These are phyloP conservation scores for Lampropteryx suffumata DNA, from an alignment of 2,888 invertebrate species.

Conservation along the genomic window DNA sequence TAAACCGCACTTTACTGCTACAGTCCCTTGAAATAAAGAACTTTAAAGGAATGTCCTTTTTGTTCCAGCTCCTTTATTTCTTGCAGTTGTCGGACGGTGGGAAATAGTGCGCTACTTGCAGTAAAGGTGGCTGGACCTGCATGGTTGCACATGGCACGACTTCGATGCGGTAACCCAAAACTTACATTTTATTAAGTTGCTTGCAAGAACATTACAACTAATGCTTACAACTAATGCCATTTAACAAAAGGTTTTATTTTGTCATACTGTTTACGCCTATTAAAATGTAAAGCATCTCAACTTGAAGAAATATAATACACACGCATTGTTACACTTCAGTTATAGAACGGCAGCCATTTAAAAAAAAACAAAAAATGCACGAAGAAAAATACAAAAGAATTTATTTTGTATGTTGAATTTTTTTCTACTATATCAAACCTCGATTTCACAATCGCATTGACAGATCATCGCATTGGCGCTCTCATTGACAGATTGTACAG, in stretches of 20 bases:
- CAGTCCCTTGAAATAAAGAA: slow-evolving; percentile 78
- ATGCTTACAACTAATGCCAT: slow-evolving; percentile 9
- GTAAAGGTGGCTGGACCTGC: slow-evolving; percentile 54
- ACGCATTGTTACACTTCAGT: not conserved
- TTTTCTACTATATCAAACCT: slow-evolving; percentile 17
- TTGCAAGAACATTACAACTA: slow-evolving; percentile 12
- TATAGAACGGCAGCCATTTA: not conserved
- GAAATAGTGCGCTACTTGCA: slow-evolving; percentile 38
- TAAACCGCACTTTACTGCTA: slow-evolving; percentile 77
- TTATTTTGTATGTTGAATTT: slow-evolving; percentile 17
- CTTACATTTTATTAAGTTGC: slow-evolving; percentile 42
- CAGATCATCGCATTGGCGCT: slow-evolving; percentile 26
- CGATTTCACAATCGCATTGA: slow-evolving; percentile 15
- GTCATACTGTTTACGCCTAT: slow-evolving; percentile 5
- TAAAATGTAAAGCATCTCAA: not conserved
- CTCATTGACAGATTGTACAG: slow-evolving; percentile 30
- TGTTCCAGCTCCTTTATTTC: slow-evolving; percentile 43
- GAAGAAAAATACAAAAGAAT: slow-evolving; percentile 14
- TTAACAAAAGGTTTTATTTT: slow-evolving; percentile 10
- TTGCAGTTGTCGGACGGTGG: slow-evolving; percentile 21
- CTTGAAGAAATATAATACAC: too few relatives aligned
- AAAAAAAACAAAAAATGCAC: slow-evolving; percentile 10
- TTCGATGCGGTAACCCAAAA: slow-evolving; percentile 42
- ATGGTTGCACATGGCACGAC: slow-evolving; percentile 55
- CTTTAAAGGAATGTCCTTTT: slow-evolving; percentile 72